These are phyloP conservation scores for Sturmia bella DNA, from an alignment of 2,888 invertebrate species.

Conservation along the genomic window DNA sequence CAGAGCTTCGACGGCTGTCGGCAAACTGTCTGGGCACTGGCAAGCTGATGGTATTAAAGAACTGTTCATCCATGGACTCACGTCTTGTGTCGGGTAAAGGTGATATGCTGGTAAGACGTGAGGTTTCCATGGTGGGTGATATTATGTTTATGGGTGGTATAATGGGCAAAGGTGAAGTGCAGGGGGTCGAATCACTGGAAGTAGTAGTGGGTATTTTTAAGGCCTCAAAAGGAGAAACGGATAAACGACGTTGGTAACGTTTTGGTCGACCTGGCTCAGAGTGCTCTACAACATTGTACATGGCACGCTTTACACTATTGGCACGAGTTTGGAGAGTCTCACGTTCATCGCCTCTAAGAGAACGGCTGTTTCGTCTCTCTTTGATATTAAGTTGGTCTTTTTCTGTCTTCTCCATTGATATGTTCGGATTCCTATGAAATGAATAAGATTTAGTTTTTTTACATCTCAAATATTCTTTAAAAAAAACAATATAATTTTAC, in stretches of 20 bases:
- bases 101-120: constrained; percentile 85
- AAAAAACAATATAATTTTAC: constrained; percentile 5
- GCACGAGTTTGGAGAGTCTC: constrained; percentile 86
- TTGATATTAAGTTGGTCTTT: constrained; percentile 83
- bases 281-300: constrained; percentile 90
- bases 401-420: constrained; percentile 83
- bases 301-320: constrained; percentile 91
- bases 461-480: no score
- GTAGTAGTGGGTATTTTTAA: constrained; percentile 77
- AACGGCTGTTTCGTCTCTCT: constrained; percentile 79
- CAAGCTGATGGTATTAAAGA: constrained; percentile 82
- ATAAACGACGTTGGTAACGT: constrained; percentile 83
- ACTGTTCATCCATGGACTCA: constrained; percentile 85
- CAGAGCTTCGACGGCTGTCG: constrained; percentile 88
- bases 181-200: constrained; percentile 80
- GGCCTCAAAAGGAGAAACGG: constrained; percentile 80
- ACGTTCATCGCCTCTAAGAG: constrained; percentile 83
- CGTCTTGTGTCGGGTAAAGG: constrained; percentile 85
- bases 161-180: constrained; percentile 78
- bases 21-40: constrained; percentile 92
- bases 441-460: no score
- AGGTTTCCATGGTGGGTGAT: constrained; percentile 81
- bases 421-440: constrained; percentile 78
- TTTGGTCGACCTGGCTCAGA: constrained; percentile 85
- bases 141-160: constrained; percentile 81